Evolutionary conservation across 1,140 invertebrate species (phyloP).

Genomic region (Neuroterus valhalla): DNA sequence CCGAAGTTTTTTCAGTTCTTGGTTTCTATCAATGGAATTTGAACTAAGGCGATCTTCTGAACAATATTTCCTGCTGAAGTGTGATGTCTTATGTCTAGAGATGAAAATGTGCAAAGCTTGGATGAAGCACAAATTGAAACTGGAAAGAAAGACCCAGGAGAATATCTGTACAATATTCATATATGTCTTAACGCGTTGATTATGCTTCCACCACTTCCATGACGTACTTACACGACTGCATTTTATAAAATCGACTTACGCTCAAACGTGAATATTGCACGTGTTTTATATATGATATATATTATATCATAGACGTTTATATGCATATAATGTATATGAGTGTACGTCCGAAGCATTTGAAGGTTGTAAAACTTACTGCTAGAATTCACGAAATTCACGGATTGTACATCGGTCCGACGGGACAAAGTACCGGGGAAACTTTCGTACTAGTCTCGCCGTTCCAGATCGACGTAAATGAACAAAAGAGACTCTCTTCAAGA

Average conservation of each 20-base stretch:
- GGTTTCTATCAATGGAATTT: neutral
- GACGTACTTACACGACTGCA: conserved; percentile 39
- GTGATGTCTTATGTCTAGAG: conserved; percentile 14
- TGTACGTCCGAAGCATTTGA: conserved; percentile 41
- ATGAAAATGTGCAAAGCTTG: conserved; percentile 7
- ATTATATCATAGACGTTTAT: conserved; percentile 38
- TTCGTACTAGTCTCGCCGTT: conserved; percentile 11
- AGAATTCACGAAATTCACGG: conserved; percentile 19
- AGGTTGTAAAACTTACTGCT: conserved; percentile 55
- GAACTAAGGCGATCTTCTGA: conserved; percentile 30
- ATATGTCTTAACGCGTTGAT: conserved; percentile 34
- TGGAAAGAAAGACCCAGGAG: conserved; percentile 1
- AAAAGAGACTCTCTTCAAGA: neutral
- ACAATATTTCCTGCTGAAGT: conserved; percentile 5
- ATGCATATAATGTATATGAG: conserved; percentile 42
- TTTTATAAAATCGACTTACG: conserved; percentile 51
- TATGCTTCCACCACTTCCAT: conserved; percentile 45
- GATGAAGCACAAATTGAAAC: conserved; percentile 18
- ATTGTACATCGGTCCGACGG: conserved; percentile 4
- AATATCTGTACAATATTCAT: neutral
- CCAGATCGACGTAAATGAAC: neutral
- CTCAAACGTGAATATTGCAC: conserved; percentile 53
- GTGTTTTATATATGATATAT: conserved; percentile 42
- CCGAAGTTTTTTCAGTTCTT: conserved; percentile 17
- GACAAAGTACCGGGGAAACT: conserved; percentile 11